A percentile compares a stretch with the other conserved stretches of the same genome.
Evolutionary conservation across 2,797 vertebrate species (phyloP).

Genomic region (Danio choprae): DNA sequence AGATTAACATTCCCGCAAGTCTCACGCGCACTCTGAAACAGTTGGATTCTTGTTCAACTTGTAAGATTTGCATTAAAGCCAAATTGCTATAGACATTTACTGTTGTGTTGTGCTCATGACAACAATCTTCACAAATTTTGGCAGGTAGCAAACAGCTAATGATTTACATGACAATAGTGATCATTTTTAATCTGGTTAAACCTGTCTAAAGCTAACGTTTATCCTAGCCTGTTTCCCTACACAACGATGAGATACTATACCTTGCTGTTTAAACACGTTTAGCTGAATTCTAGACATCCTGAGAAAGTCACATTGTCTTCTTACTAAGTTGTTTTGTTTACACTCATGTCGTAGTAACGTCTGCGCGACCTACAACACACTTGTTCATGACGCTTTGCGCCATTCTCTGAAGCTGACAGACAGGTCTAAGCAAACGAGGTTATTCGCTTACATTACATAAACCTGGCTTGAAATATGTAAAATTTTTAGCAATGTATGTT

Average conservation of each 20-base stretch:
- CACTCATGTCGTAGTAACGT: background rate
- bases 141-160: background rate
- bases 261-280: background rate
- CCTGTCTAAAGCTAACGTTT: background rate
- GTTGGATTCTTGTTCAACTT: conserved; percentile 18
- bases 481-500: no score
- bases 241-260: background rate
- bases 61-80: conserved; percentile 10
- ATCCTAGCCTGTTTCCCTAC: background rate
- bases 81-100: background rate
- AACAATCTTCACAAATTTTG: background rate
- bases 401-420: background rate
- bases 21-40: conserved; percentile 34
- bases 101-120: conserved; percentile 1
- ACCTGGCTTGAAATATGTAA: no score
- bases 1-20: conserved; percentile 53
- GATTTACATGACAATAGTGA: conserved; percentile 1
- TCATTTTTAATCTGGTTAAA: conserved; percentile 8
- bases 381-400: background rate
- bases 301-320: background rate
- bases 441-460: no score
- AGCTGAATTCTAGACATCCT: background rate
- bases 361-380: no score
- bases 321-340: conserved; percentile 12
- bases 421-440: background rate